Conservation (phyloP, 2,888 invertebrate genomes). For the Geophilus truncorum region DNA sequence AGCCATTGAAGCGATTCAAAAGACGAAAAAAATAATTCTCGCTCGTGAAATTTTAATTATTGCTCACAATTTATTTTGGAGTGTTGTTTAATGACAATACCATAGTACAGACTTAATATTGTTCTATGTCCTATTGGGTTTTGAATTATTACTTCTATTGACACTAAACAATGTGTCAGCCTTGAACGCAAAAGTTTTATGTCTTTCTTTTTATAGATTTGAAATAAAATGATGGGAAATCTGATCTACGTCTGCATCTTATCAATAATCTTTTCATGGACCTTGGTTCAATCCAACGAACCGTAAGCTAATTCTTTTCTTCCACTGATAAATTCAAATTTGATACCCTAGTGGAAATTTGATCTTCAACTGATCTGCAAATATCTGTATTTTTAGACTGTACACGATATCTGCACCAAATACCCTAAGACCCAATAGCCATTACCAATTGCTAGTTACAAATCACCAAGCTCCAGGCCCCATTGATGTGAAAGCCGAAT, state of each 20-base stretch:
- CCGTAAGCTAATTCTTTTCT: not conserved
- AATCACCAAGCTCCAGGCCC: slow-evolving; percentile 42
- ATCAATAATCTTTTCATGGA: not conserved
- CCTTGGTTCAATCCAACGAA: not conserved
- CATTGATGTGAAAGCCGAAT: slow-evolving; percentile 23
- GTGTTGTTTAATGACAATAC: too few species aligned
- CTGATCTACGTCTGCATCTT: not conserved
- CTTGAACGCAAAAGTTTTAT: too few species aligned
- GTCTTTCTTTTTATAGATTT: not conserved
- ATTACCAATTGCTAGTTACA: slow-evolving; percentile 72
- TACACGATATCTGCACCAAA: slow-evolving; percentile 79
- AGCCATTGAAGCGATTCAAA: too few species aligned
- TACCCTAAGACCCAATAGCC: slow-evolving; percentile 71
- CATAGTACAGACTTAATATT: too few species aligned
- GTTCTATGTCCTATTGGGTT: too few species aligned
- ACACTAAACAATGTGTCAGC: too few species aligned
- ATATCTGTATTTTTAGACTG: slow-evolving; percentile 32
- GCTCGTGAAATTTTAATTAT: too few species aligned
- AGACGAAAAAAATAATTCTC: too few species aligned
- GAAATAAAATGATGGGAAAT: not conserved
- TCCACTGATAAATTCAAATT: not conserved
- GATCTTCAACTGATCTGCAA: not conserved
- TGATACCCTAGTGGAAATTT: too few species aligned
- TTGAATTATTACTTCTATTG: too few species aligned
- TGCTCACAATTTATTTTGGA: too few species aligned